Conservation (phyloP, 2,113 vertebrate genomes). For the Notechis scutatus region DNA sequence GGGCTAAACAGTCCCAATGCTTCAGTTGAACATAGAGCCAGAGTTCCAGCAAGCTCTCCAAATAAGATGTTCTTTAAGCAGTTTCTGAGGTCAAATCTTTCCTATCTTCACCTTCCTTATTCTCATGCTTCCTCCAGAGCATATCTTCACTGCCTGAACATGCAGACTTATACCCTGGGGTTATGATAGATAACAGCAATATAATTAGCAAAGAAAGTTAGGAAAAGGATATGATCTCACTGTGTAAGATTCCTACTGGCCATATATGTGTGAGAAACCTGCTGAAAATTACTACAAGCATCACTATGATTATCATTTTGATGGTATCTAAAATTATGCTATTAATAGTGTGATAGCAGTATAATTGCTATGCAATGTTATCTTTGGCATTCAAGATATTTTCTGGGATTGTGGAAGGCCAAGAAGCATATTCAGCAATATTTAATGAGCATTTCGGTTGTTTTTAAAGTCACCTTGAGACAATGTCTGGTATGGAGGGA, state of each 20-base stretch:
- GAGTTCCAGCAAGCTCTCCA: not conserved
- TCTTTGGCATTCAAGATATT: not conserved
- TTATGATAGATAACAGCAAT: not conserved
- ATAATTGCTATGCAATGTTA: not conserved
- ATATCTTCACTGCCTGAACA: not conserved
- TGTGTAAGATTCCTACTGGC: not conserved
- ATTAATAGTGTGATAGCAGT: not conserved
- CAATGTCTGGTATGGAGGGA: not conserved
- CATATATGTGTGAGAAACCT: not conserved
- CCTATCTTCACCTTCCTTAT: not conserved
- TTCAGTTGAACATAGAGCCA: not conserved
- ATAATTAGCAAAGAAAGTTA: not conserved
- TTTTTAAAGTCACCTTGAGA: not conserved
- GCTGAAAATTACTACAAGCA: not conserved
- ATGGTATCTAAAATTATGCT: not conserved
- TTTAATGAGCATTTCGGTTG: not conserved
- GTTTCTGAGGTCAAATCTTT: not conserved
- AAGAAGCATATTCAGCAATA: not conserved
- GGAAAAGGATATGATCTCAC: not conserved
- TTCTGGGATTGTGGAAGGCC: not conserved
- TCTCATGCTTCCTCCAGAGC: not conserved
- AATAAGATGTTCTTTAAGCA: not conserved
- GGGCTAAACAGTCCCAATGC: not conserved
- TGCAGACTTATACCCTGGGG: not conserved
- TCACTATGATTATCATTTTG: not conserved